A percentile compares a stretch with the other conserved stretches of the same genome.
phyloP scores from a whole-genome alignment of 2,888 invertebrate genomes.

The Rhyacophila evoluta region DNA sequence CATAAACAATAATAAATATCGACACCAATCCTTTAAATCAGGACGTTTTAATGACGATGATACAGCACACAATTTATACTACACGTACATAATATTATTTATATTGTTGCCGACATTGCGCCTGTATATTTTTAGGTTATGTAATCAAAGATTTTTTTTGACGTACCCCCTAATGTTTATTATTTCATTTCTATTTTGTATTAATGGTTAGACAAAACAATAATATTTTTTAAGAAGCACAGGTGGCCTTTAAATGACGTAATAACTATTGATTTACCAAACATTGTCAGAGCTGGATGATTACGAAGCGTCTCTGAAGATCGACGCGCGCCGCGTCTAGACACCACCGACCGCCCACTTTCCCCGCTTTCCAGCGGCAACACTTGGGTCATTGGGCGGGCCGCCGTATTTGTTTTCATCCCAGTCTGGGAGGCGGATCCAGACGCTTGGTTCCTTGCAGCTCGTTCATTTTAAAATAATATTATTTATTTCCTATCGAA shows the following conservation, averaged over 20 bases:
- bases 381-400: constrained; percentile 45
- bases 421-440: constrained; percentile 50
- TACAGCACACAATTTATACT: too few species aligned
- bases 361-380: constrained; percentile 43
- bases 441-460: constrained; percentile 35
- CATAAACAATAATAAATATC: too few species aligned
- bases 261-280: constrained; percentile 41
- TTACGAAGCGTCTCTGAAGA: constrained; percentile 43
- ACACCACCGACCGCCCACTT: constrained; percentile 40
- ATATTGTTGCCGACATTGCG: too few species aligned
- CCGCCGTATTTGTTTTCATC: constrained; percentile 52
- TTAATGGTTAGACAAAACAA: not conserved
- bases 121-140: too few species aligned
- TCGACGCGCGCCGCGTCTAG: constrained; percentile 54
- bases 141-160: too few species aligned
- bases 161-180: too few species aligned
- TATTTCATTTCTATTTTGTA: too few species aligned
- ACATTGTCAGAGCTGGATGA: constrained; percentile 31
- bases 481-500: constrained; percentile 29
- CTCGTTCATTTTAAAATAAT: not conserved
- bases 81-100: too few species aligned
- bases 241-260: constrained; percentile 25
- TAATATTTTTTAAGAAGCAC: not conserved
- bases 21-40: too few species aligned
- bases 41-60: too few species aligned